Percentiles rank a stretch among this genome's conserved stretches.
Conservation (phyloP, 1,140 invertebrate species). For the Lucilia cuprina region DNA sequence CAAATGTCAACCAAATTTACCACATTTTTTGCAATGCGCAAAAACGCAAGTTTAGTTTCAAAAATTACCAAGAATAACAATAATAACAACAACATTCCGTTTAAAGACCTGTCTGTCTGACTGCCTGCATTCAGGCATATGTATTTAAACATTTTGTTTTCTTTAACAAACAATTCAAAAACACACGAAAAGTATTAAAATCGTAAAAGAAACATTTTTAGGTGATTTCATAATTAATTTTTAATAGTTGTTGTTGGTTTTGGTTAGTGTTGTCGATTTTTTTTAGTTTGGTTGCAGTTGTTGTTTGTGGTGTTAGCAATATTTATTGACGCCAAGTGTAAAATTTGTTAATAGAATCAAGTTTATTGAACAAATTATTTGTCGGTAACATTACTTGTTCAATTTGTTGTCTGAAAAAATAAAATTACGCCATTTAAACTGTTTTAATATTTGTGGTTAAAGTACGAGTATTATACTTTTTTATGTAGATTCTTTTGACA, state of each 20-base stretch:
- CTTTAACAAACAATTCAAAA: too few species aligned
- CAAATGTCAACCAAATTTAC: slow-evolving; percentile 26
- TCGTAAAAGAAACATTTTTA: background rate
- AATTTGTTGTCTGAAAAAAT: background rate
- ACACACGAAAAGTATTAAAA: background rate
- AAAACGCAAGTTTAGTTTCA: background rate
- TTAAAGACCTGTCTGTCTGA: background rate
- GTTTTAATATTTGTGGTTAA: background rate
- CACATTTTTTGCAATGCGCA: background rate
- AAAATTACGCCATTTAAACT: background rate
- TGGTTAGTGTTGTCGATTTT: background rate
- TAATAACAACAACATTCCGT: slow-evolving; percentile 19
- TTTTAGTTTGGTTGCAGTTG: background rate
- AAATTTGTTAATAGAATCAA: slow-evolving; percentile 27
- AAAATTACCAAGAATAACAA: too few species aligned
- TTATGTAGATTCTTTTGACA: too few species aligned
- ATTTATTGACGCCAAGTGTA: slow-evolving; percentile 11
- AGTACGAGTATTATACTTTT: background rate
- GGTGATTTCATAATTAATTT: background rate
- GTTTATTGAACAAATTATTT: slow-evolving; percentile 27
- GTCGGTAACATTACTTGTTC: background rate
- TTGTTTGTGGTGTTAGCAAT: background rate
- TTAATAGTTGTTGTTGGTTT: background rate
- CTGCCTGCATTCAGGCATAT: background rate
- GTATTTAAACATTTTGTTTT: background rate